Evolutionary conservation across 2,888 invertebrate species (phyloP), one percentile per base, ranked within the genome.

Genomic region (Unio pictorum): DNA sequence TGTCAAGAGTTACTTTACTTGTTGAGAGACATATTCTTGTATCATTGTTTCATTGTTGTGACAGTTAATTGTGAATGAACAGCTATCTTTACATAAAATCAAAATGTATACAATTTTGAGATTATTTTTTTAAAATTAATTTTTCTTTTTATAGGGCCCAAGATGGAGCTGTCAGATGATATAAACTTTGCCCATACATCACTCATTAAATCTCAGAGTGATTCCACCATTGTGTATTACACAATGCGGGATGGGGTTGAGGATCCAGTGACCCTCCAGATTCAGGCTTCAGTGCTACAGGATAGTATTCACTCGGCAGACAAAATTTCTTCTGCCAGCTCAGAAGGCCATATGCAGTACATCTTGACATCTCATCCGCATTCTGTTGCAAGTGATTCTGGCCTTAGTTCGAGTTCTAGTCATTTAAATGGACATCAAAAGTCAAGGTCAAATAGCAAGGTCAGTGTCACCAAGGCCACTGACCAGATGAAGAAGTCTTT

Each of bases 401-500:
- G 84, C 28, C 74, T 83, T 59, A 80, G 80, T 5, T 75, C 78
- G 0, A 72, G 74, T 20, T 73, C 73, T 34, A 68, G 67, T 55
- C 59, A 63, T 15, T 30, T 56, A 45, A 34, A 66, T 58, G 64
- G 73, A 66, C 45, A 11, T 11, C 73, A 72, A 54, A 77, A 76
- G 69, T 61, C 72, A 58, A 69, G 77, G 68, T 66, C 77, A 64
- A 65, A 67, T 11, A 75, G 75, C 65, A 77, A 77, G 58, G 58
- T 77, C 61, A 75, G 71, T 55, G 74, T 74, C 1, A 72, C 61
- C 3, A 69, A 69, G 54, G 45, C 69, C 20, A 64, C 64, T 57
- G 68, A 71, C 59, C 64, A 75, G 1, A 64, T 95, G 94, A 95
- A 94, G 75, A 96, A 95, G 88, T 95, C 95, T 0, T 93, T 96